Evolutionary conservation across 1,140 invertebrate genomes (phyloP).

Genomic region (Magallana angulata): DNA sequence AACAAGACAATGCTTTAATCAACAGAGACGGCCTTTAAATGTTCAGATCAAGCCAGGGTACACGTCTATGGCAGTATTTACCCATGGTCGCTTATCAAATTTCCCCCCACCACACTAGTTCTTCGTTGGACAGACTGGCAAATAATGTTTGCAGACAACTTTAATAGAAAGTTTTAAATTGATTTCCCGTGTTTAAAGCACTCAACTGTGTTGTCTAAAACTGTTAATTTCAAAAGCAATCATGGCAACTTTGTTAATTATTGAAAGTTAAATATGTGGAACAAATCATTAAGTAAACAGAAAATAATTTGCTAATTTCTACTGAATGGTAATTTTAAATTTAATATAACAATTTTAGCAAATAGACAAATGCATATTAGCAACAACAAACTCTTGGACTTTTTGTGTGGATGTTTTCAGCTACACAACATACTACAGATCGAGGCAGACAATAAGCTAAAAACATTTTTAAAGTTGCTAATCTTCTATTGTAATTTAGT

Average conservation of each 20-base stretch:
- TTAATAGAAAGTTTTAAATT: slow-evolving; percentile 29
- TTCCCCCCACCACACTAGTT: not conserved
- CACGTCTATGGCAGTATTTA: not conserved
- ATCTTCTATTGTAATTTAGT: too few relatives aligned
- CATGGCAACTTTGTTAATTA: slow-evolving; percentile 13
- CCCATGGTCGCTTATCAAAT: slow-evolving; percentile 21
- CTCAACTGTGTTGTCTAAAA: not conserved
- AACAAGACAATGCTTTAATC: slow-evolving; percentile 36
- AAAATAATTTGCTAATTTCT: not conserved
- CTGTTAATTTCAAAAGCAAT: slow-evolving; percentile 6
- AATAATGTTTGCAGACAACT: slow-evolving; percentile 9
- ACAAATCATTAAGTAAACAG: not conserved
- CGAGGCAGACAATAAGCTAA: too few relatives aligned
- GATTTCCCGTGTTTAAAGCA: slow-evolving; percentile 4
- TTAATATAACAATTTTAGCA: too few relatives aligned
- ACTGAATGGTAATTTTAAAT: too few relatives aligned
- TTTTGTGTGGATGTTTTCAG: too few relatives aligned
- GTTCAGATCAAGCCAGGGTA: not conserved
- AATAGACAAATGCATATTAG: too few relatives aligned
- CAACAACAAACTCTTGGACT: too few relatives aligned
- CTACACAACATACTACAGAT: too few relatives aligned
- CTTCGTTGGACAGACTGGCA: slow-evolving; percentile 11
- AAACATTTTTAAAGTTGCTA: too few relatives aligned
- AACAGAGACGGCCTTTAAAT: slow-evolving; percentile 29
- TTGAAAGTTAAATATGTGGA: not conserved